phyloP scores from a whole-genome alignment of 2,888 invertebrate species.

The Drepana falcataria region DNA sequence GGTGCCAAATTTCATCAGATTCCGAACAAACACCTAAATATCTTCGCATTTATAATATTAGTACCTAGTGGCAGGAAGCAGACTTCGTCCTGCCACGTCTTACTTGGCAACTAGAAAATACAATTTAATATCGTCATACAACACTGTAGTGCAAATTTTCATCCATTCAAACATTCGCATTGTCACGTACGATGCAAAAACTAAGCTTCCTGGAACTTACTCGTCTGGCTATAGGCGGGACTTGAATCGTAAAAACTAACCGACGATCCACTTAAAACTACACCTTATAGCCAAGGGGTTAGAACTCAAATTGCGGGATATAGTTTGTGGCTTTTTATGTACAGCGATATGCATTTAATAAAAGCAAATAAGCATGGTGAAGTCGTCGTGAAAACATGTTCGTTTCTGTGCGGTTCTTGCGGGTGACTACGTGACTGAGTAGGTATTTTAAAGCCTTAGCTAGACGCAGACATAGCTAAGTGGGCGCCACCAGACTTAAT shows the following conservation, averaged over 20 bases:
- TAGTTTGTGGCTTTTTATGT: background rate
- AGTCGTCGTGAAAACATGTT: background rate
- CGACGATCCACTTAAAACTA: background rate
- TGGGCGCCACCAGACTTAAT: too few species aligned
- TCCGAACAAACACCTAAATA: too few species aligned
- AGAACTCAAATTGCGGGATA: background rate
- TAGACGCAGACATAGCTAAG: too few species aligned
- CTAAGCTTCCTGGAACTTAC: conserved; percentile 6
- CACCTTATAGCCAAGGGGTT: background rate
- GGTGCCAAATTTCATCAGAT: too few species aligned
- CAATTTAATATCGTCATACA: background rate
- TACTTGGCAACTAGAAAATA: too few species aligned
- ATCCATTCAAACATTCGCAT: conserved; percentile 2
- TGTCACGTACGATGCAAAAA: conserved; percentile 7
- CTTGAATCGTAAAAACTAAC: background rate
- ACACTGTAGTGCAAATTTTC: background rate
- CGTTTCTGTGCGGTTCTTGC: background rate
- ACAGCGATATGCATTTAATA: background rate
- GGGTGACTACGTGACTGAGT: too few species aligned
- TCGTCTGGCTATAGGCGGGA: conserved; percentile 6
- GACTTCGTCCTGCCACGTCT: too few species aligned
- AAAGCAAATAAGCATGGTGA: background rate
- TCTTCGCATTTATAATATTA: too few species aligned
- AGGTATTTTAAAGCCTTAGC: too few species aligned
- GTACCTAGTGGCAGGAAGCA: too few species aligned